Percentiles rank a stretch among this genome's conserved stretches.
These are phyloP conservation scores for Piliocolobus tephrosceles DNA, from an alignment of 2,113 vertebrate genomes.

Conservation along the genomic window DNA sequence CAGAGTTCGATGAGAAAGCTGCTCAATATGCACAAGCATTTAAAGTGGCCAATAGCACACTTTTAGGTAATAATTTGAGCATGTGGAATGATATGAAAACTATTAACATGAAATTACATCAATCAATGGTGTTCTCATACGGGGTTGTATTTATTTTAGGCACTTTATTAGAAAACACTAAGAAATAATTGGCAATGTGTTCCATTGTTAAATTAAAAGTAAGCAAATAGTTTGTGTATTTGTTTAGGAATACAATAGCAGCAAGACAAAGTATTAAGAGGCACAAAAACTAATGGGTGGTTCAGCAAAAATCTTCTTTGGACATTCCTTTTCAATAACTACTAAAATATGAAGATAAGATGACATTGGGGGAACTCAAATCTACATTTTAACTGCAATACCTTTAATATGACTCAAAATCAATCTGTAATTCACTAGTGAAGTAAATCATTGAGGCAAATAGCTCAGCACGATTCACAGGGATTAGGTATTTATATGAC, in stretches of 20 bases:
- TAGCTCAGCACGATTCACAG: neutral
- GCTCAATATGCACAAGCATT: slow-evolving; percentile 30
- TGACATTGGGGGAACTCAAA: neutral
- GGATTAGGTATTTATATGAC: slow-evolving; percentile 33
- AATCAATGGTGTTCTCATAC: slow-evolving; percentile 12
- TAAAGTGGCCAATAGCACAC: slow-evolving; percentile 50
- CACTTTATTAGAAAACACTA: slow-evolving; percentile 30
- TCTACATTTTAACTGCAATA: slow-evolving; percentile 58
- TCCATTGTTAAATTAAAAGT: slow-evolving; percentile 44
- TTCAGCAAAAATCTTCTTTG: slow-evolving; percentile 50
- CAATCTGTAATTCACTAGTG: slow-evolving; percentile 43
- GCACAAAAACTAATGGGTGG: neutral
- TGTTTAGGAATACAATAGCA: slow-evolving; percentile 19
- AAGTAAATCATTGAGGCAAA: slow-evolving; percentile 37
- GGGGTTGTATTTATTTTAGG: slow-evolving; percentile 33
- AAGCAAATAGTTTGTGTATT: slow-evolving; percentile 24
- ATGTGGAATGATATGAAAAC: slow-evolving; percentile 57
- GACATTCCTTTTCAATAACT: slow-evolving; percentile 37
- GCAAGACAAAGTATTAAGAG: neutral
- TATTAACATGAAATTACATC: slow-evolving; percentile 45
- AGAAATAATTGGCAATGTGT: slow-evolving; percentile 1
- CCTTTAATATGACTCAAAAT: slow-evolving; percentile 57
- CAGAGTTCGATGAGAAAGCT: slow-evolving; percentile 58
- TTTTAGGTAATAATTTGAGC: slow-evolving; percentile 45
- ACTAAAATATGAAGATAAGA: slow-evolving; percentile 15